These are phyloP conservation scores for Morone saxatilis DNA, from an alignment of 2,113 vertebrate species.

Conservation along the genomic window DNA sequence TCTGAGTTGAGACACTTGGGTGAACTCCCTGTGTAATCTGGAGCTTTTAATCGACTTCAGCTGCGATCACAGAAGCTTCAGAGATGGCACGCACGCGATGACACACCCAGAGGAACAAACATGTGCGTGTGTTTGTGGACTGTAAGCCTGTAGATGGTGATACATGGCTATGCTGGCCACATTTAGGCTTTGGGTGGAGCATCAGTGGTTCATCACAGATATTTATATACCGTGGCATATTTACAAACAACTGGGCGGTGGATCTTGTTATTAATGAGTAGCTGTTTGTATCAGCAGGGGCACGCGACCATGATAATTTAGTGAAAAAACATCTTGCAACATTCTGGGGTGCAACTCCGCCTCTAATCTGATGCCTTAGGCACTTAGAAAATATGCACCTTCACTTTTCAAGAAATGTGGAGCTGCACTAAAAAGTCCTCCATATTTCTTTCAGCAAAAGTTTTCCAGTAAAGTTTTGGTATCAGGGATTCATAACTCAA, in stretches of 20 bases:
- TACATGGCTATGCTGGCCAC: background rate
- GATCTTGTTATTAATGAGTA: slow-evolving; percentile 67
- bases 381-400: background rate
- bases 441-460: slow-evolving; percentile 2
- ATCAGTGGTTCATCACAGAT: slow-evolving; percentile 55
- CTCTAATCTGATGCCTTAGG: slow-evolving; percentile 21
- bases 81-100: slow-evolving; percentile 49
- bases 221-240: slow-evolving; percentile 61
- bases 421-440: background rate
- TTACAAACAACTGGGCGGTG: slow-evolving; percentile 68
- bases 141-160: slow-evolving; percentile 4
- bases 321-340: slow-evolving; percentile 30
- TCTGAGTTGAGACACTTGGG: slow-evolving; percentile 51
- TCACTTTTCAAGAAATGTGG: background rate
- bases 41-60: slow-evolving; percentile 66
- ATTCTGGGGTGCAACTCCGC: slow-evolving; percentile 23
- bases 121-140: slow-evolving; percentile 37
- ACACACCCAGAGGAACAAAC: slow-evolving; percentile 68
- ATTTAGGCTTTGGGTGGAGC: slow-evolving; percentile 69
- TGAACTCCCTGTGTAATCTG: slow-evolving; percentile 62
- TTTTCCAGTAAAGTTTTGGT: background rate
- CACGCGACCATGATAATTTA: slow-evolving; percentile 39
- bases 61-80: slow-evolving; percentile 57
- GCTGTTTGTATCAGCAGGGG: slow-evolving; percentile 24
- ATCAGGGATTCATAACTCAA: slow-evolving; percentile 30